Conservation (phyloP, 2,797 vertebrate genomes). For the Sebastolobus altivelis region DNA sequence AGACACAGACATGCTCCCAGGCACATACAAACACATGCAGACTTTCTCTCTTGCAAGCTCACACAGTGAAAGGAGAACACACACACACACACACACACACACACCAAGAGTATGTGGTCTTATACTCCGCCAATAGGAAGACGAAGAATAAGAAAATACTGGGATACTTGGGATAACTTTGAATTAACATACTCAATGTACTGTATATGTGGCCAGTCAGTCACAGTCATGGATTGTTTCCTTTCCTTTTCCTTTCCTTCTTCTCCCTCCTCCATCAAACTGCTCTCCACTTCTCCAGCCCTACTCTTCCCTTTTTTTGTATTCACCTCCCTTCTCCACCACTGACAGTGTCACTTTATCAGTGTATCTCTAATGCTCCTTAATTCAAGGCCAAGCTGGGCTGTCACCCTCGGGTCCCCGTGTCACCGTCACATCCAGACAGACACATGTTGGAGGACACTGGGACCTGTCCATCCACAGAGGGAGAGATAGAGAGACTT, state of each 20-base stretch:
- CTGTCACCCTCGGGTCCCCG: conserved; percentile 77
- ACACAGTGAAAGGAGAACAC: conserved; percentile 4
- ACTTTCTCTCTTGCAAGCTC: conserved; percentile 26
- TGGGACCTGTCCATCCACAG: conserved; percentile 84
- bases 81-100: not conserved
- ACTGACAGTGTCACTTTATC: conserved; percentile 82
- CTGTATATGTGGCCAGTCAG: not conserved
- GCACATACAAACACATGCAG: conserved; percentile 61
- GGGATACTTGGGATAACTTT: not conserved
- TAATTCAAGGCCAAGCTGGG: conserved; percentile 84
- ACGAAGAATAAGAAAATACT: not conserved
- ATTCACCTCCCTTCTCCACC: conserved; percentile 46
- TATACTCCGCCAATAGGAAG: not conserved
- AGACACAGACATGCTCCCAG: conserved; percentile 71
- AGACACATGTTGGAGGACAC: conserved; percentile 85
- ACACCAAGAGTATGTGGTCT: not conserved
- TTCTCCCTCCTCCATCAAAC: not conserved
- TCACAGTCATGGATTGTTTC: conserved; percentile 1
- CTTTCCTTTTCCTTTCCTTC: not conserved
- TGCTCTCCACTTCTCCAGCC: not conserved
- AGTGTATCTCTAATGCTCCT: conserved; percentile 81
- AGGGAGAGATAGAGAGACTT: conserved; percentile 46
- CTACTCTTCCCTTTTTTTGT: conserved; percentile 10
- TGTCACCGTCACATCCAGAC: conserved; percentile 81
- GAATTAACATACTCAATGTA: not conserved